phyloP scores from a whole-genome alignment of 2,888 invertebrate genomes.

The Dichetophora obliterata region DNA sequence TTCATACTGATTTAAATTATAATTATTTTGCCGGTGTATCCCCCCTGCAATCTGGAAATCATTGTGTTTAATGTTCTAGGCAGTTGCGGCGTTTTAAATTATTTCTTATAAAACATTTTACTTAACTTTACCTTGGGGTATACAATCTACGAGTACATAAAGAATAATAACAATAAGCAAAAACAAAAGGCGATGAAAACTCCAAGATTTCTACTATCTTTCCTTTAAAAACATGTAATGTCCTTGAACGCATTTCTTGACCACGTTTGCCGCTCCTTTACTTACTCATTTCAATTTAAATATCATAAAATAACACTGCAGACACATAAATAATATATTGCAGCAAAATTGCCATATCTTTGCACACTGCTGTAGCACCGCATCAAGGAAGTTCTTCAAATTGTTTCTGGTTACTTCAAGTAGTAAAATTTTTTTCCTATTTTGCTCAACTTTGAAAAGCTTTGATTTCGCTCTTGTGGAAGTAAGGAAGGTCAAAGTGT shows the following conservation, averaged over 20 bases:
- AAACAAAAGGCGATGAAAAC: too few species aligned
- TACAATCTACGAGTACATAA: too few species aligned
- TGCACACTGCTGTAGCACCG: not conserved
- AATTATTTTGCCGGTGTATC: too few species aligned
- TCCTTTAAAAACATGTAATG: not conserved
- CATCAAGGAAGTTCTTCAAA: not conserved
- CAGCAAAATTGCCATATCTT: not conserved
- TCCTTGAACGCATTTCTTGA: not conserved
- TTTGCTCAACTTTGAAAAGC: not conserved
- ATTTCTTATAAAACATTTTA: too few species aligned
- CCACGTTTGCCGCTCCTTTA: not conserved
- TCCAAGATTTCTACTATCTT: too few species aligned
- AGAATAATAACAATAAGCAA: too few species aligned
- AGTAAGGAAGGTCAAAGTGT: not conserved
- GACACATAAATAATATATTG: not conserved
- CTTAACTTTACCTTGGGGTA: too few species aligned
- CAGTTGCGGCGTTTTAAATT: too few species aligned
- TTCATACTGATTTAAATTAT: too few species aligned
- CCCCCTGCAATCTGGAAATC: too few species aligned
- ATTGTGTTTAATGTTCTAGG: too few species aligned
- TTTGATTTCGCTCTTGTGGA: not conserved
- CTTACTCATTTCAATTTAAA: not conserved
- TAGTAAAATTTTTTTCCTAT: not conserved
- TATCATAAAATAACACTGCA: not conserved
- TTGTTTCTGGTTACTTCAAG: not conserved